phyloP scores from a whole-genome alignment of 2,888 invertebrate species.

The Alloscopus bannaensis region DNA sequence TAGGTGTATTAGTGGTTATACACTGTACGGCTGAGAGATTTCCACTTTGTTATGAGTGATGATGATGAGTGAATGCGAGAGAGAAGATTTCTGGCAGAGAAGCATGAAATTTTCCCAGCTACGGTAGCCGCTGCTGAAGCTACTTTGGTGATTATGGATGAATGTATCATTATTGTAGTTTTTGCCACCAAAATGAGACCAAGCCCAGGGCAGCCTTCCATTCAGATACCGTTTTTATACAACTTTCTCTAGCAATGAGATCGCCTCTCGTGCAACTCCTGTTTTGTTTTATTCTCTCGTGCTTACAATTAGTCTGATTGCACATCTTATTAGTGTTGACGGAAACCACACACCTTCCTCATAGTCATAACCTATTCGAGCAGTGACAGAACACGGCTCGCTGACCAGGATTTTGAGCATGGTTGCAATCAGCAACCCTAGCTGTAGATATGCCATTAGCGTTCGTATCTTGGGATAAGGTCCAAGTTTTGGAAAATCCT shows the following conservation, averaged over 20 bases:
- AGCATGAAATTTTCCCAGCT: neutral
- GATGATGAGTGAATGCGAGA: constrained; percentile 6
- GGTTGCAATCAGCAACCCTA: neutral
- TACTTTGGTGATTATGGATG: constrained; percentile 18
- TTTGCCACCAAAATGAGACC: neutral
- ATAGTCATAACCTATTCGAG: too few species aligned
- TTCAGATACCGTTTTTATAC: neutral
- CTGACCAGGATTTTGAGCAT: neutral
- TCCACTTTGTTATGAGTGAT: neutral
- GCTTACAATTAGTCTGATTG: neutral
- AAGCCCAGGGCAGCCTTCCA: neutral
- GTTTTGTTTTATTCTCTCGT: neutral
- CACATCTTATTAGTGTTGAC: neutral
- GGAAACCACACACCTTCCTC: too few species aligned
- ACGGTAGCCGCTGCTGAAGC: neutral
- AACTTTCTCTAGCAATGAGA: neutral
- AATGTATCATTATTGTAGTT: neutral
- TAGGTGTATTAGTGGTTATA: neutral
- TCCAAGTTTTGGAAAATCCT: neutral
- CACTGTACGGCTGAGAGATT: neutral
- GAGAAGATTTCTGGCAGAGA: constrained; percentile 15
- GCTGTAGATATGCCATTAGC: neutral
- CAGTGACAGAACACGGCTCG: too few species aligned
- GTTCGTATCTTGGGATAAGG: neutral
- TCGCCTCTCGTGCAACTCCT: neutral